Evolutionary conservation across 2,797 vertebrate genomes (phyloP).

Genomic region (Hemibagrus guttatus): DNA sequence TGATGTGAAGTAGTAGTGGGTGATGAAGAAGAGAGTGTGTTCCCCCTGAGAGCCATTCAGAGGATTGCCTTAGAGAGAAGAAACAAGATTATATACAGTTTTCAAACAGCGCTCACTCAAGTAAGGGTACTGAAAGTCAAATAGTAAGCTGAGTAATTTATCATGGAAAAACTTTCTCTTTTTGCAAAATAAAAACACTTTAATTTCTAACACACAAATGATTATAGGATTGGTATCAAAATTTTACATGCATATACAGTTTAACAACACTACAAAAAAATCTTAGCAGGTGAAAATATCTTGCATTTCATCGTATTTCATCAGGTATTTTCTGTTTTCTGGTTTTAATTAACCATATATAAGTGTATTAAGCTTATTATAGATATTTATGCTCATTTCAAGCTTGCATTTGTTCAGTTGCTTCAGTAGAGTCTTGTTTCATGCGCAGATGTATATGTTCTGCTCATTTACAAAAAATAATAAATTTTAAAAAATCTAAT

Average conservation of each 20-base stretch:
- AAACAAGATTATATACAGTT: constrained; percentile 42
- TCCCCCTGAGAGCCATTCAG: constrained; percentile 39
- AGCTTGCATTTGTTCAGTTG: background rate
- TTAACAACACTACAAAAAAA: background rate
- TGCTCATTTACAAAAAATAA: too few species aligned
- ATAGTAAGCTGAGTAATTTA: constrained; percentile 32
- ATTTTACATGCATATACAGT: background rate
- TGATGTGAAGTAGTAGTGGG: constrained; percentile 34
- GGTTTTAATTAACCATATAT: background rate
- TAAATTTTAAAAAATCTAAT: too few species aligned
- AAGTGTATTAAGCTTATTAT: background rate
- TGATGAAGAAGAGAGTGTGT: constrained; percentile 34
- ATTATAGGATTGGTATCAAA: too few species aligned
- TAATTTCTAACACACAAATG: background rate
- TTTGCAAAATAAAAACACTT: background rate
- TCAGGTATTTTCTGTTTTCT: background rate
- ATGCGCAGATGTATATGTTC: background rate
- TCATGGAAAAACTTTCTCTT: constrained; percentile 30
- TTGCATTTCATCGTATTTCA: background rate
- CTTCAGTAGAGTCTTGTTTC: background rate
- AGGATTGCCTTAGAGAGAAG: constrained; percentile 25
- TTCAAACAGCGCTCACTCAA: constrained; percentile 15
- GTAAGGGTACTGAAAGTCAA: constrained; percentile 41
- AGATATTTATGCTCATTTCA: background rate
- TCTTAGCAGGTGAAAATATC: background rate